phyloP scores from a whole-genome alignment of 2,113 vertebrate species.

The Siniperca knerii region DNA sequence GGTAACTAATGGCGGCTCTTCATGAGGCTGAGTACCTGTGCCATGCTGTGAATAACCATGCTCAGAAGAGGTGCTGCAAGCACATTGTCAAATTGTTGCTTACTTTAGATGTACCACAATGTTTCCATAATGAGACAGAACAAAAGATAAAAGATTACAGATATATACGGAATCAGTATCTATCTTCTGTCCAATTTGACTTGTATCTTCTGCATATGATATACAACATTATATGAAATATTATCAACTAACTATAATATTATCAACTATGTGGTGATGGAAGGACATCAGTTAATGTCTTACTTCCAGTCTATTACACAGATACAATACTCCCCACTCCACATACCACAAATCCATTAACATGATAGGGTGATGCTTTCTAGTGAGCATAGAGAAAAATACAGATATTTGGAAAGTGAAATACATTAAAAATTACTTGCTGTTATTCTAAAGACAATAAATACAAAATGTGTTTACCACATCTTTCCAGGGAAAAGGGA shows the following conservation, averaged over 20 bases:
- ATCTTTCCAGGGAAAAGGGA: not conserved
- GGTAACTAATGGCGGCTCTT: conserved; percentile 29
- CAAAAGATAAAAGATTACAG: not conserved
- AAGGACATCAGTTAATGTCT: not conserved
- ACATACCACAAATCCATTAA: not conserved
- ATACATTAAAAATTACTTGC: not conserved
- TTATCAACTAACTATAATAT: too few relatives aligned
- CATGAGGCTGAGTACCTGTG: conserved; percentile 16
- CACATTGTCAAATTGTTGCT: not conserved
- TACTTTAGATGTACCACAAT: not conserved
- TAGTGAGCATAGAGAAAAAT: not conserved
- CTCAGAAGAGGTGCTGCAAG: not conserved
- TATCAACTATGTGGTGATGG: not conserved
- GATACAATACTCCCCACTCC: not conserved
- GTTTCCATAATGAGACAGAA: not conserved
- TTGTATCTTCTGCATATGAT: not conserved
- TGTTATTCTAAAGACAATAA: conserved; percentile 2
- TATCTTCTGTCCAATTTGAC: not conserved
- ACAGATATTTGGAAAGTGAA: not conserved
- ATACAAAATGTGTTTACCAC: conserved; percentile 14
- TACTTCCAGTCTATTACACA: not conserved
- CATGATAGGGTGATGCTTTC: not conserved
- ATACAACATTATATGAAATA: not conserved
- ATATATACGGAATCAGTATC: not conserved
- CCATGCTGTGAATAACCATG: not conserved